These are phyloP conservation scores for Micoletzkya japonica DNA, from an alignment of 2,888 invertebrate species.

Conservation along the genomic window DNA sequence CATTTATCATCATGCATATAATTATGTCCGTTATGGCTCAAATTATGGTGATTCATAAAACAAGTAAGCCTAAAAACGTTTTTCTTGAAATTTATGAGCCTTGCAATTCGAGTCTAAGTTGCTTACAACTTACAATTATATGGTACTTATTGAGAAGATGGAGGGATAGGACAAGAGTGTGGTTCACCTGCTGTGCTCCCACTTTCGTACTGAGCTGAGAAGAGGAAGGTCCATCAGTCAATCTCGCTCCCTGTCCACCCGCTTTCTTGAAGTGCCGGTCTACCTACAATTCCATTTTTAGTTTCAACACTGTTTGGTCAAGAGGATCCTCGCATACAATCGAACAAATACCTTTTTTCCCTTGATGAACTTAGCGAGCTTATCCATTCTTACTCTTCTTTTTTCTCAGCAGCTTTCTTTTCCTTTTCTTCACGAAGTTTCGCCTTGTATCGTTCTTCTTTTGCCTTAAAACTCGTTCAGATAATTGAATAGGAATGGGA, in stretches of 20 bases:
- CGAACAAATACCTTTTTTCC: constrained; percentile 37
- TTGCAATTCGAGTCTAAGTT: no score
- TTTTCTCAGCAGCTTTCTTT: constrained; percentile 34
- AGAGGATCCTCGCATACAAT: not conserved
- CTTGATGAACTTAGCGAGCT: constrained; percentile 51
- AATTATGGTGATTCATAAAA: no score
- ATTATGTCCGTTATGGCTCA: not conserved
- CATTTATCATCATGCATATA: no score
- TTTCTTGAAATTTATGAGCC: no score
- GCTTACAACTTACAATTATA: no score
- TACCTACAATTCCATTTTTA: constrained; percentile 8
- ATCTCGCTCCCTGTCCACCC: constrained; percentile 45
- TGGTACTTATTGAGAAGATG: no score
- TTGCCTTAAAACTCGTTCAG: constrained; percentile 5
- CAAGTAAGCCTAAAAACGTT: no score
- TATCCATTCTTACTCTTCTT: constrained; percentile 40
- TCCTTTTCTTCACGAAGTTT: constrained; percentile 18
- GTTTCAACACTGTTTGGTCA: no score
- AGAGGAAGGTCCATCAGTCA: constrained; percentile 35
- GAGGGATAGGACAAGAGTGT: no score
- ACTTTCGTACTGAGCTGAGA: constrained; percentile 28
- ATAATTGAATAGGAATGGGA: no score
- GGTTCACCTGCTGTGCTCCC: constrained; percentile 32
- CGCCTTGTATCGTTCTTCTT: constrained; percentile 16
- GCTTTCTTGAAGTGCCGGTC: constrained; percentile 49